Evolutionary conservation across 2,113 vertebrate species (phyloP).

Genomic region (Antennarius striatus): DNA sequence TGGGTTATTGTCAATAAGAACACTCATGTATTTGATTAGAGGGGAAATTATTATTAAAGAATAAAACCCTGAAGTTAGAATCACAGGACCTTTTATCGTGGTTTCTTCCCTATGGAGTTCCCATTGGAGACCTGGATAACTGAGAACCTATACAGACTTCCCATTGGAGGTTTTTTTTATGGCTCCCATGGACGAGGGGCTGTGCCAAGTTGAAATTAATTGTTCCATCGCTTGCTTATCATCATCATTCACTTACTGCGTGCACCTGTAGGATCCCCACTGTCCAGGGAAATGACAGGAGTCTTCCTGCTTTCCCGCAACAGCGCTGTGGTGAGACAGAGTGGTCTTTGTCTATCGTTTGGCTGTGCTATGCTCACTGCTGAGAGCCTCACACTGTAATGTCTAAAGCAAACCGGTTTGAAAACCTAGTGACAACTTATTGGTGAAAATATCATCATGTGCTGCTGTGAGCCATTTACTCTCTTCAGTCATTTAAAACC

Average conservation of each 20-base stretch:
- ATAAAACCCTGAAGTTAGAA: not conserved
- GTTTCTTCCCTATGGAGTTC: too few species aligned
- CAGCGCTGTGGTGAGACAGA: slow-evolving; percentile 55
- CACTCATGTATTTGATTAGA: too few species aligned
- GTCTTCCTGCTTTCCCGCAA: slow-evolving; percentile 57
- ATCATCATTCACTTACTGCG: slow-evolving; percentile 72
- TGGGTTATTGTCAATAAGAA: too few species aligned
- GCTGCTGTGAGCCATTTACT: not conserved
- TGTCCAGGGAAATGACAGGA: slow-evolving; percentile 50
- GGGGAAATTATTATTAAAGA: not conserved
- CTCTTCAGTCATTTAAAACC: not conserved
- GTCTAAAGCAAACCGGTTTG: slow-evolving; percentile 45
- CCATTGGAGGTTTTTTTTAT: too few species aligned
- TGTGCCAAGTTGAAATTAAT: slow-evolving; percentile 58
- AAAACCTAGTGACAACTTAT: slow-evolving; percentile 22
- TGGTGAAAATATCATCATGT: slow-evolving; percentile 11
- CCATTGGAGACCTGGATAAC: too few species aligned
- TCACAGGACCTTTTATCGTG: not conserved
- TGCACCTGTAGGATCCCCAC: slow-evolving; percentile 71
- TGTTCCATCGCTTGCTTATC: slow-evolving; percentile 61
- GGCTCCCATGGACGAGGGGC: slow-evolving; percentile 21
- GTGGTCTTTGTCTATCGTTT: slow-evolving; percentile 57
- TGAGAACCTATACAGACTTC: too few species aligned
- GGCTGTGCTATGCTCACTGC: slow-evolving; percentile 19
- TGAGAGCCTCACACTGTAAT: slow-evolving; percentile 26